phyloP scores from a whole-genome alignment of 1,140 invertebrate species.

The Cyclina sinensis region DNA sequence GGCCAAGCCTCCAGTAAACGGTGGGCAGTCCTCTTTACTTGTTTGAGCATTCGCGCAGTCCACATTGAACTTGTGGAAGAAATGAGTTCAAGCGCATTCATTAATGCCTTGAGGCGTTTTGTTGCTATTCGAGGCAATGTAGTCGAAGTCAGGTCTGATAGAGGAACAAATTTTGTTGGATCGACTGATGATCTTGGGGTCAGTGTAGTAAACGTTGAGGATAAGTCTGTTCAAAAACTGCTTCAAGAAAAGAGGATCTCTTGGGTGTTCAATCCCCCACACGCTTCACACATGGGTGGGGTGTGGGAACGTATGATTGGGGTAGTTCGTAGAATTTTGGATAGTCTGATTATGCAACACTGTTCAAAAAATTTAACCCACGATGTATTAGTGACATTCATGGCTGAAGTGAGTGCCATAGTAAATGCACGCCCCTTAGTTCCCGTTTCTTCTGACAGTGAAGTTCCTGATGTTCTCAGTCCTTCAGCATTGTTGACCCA shows the following conservation, averaged over 20 bases:
- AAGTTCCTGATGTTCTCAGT: constrained; percentile 57
- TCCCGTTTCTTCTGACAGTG: constrained; percentile 65
- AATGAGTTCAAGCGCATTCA: constrained; percentile 24
- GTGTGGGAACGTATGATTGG: constrained; percentile 75
- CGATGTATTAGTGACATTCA: constrained; percentile 72
- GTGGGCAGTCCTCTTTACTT: constrained; percentile 42
- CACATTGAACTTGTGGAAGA: constrained; percentile 47
- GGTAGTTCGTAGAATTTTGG: constrained; percentile 56
- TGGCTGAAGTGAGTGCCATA: constrained; percentile 70
- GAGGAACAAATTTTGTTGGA: constrained; percentile 33
- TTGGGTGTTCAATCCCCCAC: constrained; percentile 66
- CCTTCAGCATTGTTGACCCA: constrained; percentile 59
- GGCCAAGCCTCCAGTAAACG: not conserved
- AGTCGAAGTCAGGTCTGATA: not conserved
- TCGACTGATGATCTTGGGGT: constrained; percentile 1
- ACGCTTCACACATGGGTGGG: constrained; percentile 65
- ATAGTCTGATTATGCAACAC: constrained; percentile 57
- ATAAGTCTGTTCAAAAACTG: constrained; percentile 5
- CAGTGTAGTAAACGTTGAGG: constrained; percentile 51
- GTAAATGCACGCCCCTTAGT: constrained; percentile 72
- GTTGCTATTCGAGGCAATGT: not conserved
- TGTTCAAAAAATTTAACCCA: constrained; percentile 60
- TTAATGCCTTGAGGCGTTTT: constrained; percentile 29
- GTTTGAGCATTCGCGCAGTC: not conserved
- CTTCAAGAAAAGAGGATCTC: not conserved